phyloP scores from a whole-genome alignment of 1,140 invertebrate genomes.

The Phymastichus coffea region DNA sequence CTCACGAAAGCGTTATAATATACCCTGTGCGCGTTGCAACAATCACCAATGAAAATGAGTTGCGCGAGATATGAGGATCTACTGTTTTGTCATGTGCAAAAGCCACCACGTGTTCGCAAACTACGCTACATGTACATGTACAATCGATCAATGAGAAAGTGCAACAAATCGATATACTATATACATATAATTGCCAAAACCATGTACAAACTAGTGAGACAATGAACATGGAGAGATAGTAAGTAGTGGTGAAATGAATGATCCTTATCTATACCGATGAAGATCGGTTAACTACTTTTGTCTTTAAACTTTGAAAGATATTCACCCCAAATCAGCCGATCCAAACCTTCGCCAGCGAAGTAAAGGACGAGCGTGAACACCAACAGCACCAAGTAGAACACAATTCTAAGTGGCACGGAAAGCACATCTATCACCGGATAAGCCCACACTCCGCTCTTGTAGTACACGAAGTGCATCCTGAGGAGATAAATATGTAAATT shows the following conservation, averaged over 20 bases:
- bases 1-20: not conserved
- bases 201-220: constrained; percentile 34
- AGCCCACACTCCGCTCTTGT: constrained; percentile 77
- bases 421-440: constrained; percentile 82
- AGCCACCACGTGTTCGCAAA: too few species aligned
- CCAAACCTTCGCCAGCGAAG: constrained; percentile 68
- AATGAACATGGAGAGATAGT: constrained; percentile 38
- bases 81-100: too few species aligned
- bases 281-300: constrained; percentile 48
- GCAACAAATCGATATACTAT: not conserved
- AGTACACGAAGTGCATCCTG: constrained; percentile 73
- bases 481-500: too few species aligned
- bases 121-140: too few species aligned
- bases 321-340: constrained; percentile 72
- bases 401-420: constrained; percentile 65
- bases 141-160: too few species aligned
- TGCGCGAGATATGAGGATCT: not conserved
- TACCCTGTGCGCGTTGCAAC: too few species aligned
- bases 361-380: constrained; percentile 64
- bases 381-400: constrained; percentile 70
- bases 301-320: constrained; percentile 53
- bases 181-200: constrained; percentile 52
- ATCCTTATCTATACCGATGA: constrained; percentile 19
- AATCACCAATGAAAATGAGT: constrained; percentile 1
- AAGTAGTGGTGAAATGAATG: too few species aligned